Evolutionary conservation across 2,888 invertebrate species (phyloP).

Genomic region (Diarsia brunnea): DNA sequence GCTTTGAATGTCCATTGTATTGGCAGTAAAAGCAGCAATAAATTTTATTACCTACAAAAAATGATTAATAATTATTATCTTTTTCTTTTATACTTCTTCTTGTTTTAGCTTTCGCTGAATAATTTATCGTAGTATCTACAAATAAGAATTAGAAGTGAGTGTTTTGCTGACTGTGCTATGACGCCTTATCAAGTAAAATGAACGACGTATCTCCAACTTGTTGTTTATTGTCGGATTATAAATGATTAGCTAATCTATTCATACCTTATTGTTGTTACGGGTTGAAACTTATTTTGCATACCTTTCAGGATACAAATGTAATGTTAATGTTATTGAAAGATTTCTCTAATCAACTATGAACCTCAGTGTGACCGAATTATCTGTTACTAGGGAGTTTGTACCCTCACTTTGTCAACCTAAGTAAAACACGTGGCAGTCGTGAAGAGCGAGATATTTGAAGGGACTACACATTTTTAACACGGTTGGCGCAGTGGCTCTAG

Average conservation of each 20-base stretch:
- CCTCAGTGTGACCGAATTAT: neutral
- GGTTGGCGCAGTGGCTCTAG: too few species aligned
- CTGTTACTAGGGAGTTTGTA: neutral
- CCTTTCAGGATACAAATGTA: neutral
- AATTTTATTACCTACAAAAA: neutral
- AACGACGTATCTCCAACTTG: neutral
- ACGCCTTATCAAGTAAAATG: neutral
- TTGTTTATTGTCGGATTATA: neutral
- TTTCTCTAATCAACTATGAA: neutral
- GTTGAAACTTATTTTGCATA: neutral
- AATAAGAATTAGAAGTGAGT: neutral
- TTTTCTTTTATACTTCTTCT: neutral
- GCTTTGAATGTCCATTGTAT: neutral
- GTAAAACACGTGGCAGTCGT: neutral
- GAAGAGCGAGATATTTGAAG: neutral
- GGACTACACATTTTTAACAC: neutral
- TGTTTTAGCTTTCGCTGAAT: neutral
- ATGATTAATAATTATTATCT: too few species aligned
- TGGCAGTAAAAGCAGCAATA: neutral
- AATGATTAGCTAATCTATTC: neutral
- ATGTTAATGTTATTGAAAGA: neutral
- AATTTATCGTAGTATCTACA: too few species aligned
- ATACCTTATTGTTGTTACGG: neutral
- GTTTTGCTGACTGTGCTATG: neutral
- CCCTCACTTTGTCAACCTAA: fast-evolving